Base-by-base conservation (phyloP, 1,140 invertebrate genomes). In the Panagrolaimus sp. region DNA sequence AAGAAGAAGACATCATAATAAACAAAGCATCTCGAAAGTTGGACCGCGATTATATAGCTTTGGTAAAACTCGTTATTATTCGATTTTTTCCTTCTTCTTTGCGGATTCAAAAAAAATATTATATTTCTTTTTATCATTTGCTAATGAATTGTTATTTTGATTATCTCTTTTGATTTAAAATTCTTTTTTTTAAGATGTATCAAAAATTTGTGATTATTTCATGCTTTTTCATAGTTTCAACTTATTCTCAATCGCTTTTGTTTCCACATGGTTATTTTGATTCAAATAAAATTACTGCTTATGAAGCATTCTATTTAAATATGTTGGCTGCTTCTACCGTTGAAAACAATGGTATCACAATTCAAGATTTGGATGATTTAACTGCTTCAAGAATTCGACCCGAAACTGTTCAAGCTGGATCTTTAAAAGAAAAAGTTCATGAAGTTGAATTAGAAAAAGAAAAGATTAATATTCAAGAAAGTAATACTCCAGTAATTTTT, bases 221-320 rank as follows among this genome's bases (percentile, higher is more conserved):
- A 7, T 38, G 32, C 7, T 38, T 4, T 38, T 38, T 38, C 7
- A 38, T 38, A 38, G 32, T 38, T 38, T 38, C 32, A 38, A 38
- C 32, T 38, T 38, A 38, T 58, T 32, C 17, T 12, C 63, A 64
- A 64, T 64, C 63, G 15, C 28, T 64, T 64, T 43, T 64, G 12
- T 64, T 64, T 43, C 63, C 63, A n/a, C 63, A 64, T 64, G 63
- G 63, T 12, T 64, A 64, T 64, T 64, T 64, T 64, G 63, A 64
- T 64, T 24, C 28, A 12, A 64, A 64, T 38, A 64, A 64, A 38
- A 17, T 64, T 17, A 64, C 28, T 38, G 63, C 63, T 12, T n/a
- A 24, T 17, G 63, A 64, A 24, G 63, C 63, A 43, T 64, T 64
- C 17, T 64, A 64, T 64, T 32, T 64, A 26, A 64, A 64, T 43